Base-by-base conservation (phyloP, 2,797 vertebrate genomes). In the Falco cherrug region DNA sequence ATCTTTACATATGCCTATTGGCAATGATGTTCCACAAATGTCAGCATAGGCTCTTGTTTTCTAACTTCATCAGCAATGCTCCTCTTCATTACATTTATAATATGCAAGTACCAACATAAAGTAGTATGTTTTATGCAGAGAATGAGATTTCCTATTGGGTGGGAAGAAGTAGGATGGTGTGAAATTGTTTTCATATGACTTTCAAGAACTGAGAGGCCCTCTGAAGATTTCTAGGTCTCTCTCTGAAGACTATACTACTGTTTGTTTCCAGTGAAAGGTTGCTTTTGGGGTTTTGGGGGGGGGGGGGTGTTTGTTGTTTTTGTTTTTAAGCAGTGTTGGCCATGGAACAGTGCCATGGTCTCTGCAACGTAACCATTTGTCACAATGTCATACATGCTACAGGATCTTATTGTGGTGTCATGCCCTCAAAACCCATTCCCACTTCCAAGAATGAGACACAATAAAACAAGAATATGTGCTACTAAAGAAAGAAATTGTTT, bases 401-500 rank as follows among this genome's bases (percentile, higher is more conserved):
- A 93, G 85, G 93, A 95, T 96, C 94, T 94, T 88, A 87, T 43
- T 95, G 96, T 92, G 57, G 91, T 93, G 95, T 90, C 88, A 26
- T 89, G 95, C 91, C 93, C 96, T 96, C 77, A 93, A 94, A 95
- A 96, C 41, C 71, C 69, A 96, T 89, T 95, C 88, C 79, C 95
- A 83, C 87, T 96, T 94, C 90, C 86, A 97, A 88, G 79, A 96
- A 92, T 24, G 16, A 97, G 91, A 87, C 73, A 84, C 88, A 95
- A 96, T 96, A 97, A 97, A 97, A 90, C 77, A 90, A 43, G 90
- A 86, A 56, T 96, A 86, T 93, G 56, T 82, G 88, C 77, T 93
- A 86, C 94, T 90, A 94, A 95, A 88, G 90, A 96, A 96, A 93
- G 94, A 97, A 96, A 97, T 95, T 80, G 94, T 88, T 97, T 97